Evolutionary conservation across 2,113 vertebrate genomes (phyloP).

Genomic region (Tragulus kanchil): DNA sequence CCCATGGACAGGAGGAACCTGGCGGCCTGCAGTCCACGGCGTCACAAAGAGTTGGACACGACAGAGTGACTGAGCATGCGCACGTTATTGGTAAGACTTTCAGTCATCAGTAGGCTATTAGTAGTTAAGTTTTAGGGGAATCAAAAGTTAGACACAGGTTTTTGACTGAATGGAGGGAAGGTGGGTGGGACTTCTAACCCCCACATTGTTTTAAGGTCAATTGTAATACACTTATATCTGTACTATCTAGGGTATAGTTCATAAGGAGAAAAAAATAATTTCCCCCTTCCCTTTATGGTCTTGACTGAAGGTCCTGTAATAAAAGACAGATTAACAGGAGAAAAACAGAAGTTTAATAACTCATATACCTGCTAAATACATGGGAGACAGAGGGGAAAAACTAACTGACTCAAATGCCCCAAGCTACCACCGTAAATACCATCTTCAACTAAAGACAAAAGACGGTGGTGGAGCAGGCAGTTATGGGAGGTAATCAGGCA

Average conservation of each 20-base stretch:
- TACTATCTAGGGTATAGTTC: not conserved
- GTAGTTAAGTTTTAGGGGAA: not conserved
- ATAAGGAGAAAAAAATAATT: not conserved
- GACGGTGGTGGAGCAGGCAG: not conserved
- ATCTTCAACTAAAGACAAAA: not conserved
- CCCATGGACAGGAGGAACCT: not conserved
- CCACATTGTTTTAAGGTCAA: not conserved
- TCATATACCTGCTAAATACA: not conserved
- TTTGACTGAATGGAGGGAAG: not conserved
- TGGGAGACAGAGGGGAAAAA: not conserved
- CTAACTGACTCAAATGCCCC: not conserved
- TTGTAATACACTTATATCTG: not conserved
- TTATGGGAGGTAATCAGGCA: not conserved
- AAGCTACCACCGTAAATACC: not conserved
- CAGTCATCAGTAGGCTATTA: not conserved
- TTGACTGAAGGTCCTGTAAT: not conserved
- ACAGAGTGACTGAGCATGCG: fast-evolving
- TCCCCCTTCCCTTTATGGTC: not conserved
- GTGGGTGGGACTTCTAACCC: not conserved
- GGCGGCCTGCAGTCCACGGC: not conserved
- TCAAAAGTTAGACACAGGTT: not conserved
- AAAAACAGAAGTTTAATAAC: not conserved
- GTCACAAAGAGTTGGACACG: not conserved
- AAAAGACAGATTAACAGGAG: not conserved
- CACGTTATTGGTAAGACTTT: not conserved